Conservation (phyloP, 2,888 invertebrate genomes). For the Molorchus minor region DNA sequence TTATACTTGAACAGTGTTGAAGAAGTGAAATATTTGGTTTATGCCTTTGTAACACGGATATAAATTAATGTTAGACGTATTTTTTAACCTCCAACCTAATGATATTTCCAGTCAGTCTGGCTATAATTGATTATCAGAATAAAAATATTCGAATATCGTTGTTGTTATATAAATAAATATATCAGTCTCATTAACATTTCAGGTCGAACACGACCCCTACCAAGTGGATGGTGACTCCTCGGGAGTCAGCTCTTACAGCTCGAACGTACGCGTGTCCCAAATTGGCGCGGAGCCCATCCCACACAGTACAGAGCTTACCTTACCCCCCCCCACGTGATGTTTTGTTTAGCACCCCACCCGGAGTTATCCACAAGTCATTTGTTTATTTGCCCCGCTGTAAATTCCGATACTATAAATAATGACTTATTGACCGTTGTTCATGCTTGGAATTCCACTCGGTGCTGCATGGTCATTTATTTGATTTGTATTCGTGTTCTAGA, state of each 20-base stretch:
- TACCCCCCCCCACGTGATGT: constrained; percentile 50
- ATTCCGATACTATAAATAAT: constrained; percentile 60
- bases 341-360: constrained; percentile 58
- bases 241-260: constrained; percentile 13
- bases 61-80: background rate
- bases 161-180: constrained; percentile 41
- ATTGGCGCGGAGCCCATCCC: constrained; percentile 30
- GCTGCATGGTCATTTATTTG: constrained; percentile 54
- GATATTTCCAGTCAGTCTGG: background rate
- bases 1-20: too few relatives aligned
- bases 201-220: constrained; percentile 33
- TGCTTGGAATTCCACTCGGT: constrained; percentile 38
- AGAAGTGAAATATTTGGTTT: too few relatives aligned
- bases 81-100: background rate
- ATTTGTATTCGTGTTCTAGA: constrained; percentile 56
- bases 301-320: constrained; percentile 19
- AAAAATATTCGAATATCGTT: constrained; percentile 14
- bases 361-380: constrained; percentile 56
- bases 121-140: constrained; percentile 12
- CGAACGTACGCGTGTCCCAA: constrained; percentile 30
- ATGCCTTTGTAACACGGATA: background rate
- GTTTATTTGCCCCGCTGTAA: constrained; percentile 56
- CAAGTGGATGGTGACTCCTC: constrained; percentile 24
- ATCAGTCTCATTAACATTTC: constrained; percentile 35
- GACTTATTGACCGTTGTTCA: constrained; percentile 57